Base-by-base conservation (phyloP, 2,888 invertebrate species). In the Stenodema calcarata region DNA sequence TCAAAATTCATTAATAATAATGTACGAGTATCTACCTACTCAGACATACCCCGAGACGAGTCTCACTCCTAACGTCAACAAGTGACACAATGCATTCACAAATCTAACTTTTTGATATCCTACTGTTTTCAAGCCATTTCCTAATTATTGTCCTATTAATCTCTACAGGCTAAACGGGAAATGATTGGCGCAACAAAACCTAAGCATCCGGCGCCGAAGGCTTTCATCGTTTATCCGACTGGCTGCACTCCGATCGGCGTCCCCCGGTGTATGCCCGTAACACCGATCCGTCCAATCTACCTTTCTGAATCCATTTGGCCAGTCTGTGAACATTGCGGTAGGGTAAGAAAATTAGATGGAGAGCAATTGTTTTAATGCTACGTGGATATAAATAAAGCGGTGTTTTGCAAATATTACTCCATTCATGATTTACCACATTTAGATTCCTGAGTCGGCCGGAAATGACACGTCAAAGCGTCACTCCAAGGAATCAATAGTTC, bases 221-320 rank as follows among this genome's bases (percentile, higher is more conserved):
- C 78, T 9, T 78, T 78, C 78, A 42, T 78, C 44, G 78, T 78
- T 12, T 78, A 78, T 42, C 42, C 42, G 4, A 4, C 30, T 23
- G 44, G 44, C n/a, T 44, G 44, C 27, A 16, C 30, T 35, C 30
- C 35, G 18, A 30, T 35, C 1, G 73, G 73, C 30, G 14, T 3
- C 16, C 14, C 18, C 9, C 42, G 44, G 16, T 23, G 7, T 4
- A 35, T 30, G 7, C 69, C 11, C 11, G 28, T 28, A 27, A 28
- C 69, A 2, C 30, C 73, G 14, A 75, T 75, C 14, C 78, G 44
- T 18, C 78, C 78, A 14, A 42, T 78, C 23, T 42, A 78, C 44
- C 47, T 78, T n/a, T 44, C 44, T 16, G 78, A 78, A 78, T 18
- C 30, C 6, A 18, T 78, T 18, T 78, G 78, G 78, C 78, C 78